phyloP scores from a whole-genome alignment of 2,797 vertebrate species.

The Spheniscus humboldti region DNA sequence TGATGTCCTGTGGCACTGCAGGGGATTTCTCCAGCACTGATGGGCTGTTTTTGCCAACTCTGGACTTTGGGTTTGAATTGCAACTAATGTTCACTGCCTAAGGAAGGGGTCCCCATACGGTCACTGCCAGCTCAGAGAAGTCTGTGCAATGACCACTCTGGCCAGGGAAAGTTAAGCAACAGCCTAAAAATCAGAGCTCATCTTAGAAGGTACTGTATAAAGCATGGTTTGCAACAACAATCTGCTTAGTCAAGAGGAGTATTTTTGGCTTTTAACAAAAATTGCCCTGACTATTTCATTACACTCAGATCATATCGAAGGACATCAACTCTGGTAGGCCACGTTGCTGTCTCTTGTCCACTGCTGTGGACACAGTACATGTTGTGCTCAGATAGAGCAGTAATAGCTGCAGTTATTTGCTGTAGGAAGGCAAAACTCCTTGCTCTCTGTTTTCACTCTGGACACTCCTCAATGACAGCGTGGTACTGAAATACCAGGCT shows the following conservation, averaged over 20 bases:
- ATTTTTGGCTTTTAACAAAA: not conserved
- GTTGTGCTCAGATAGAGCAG: accelerated
- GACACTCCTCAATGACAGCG: not conserved
- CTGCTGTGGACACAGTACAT: too few species aligned
- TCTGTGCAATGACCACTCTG: not conserved
- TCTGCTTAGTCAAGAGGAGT: not conserved
- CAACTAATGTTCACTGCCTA: not conserved
- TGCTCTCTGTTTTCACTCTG: not conserved
- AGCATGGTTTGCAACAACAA: not conserved
- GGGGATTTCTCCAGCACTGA: not conserved
- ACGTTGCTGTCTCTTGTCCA: not conserved
- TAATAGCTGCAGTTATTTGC: not conserved
- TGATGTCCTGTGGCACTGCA: not conserved
- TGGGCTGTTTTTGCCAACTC: not conserved
- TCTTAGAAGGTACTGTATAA: not conserved
- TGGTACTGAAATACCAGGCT: not conserved
- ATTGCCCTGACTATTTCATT: not conserved
- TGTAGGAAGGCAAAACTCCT: not conserved
- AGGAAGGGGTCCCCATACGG: not conserved
- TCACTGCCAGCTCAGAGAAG: not conserved
- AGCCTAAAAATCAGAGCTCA: accelerated
- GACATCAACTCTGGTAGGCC: not conserved
- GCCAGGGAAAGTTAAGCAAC: not conserved
- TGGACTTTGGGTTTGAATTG: not conserved
- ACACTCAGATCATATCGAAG: not conserved